Evolutionary conservation across 2,113 vertebrate genomes (phyloP).

Genomic region (Polypterus senegalus): DNA sequence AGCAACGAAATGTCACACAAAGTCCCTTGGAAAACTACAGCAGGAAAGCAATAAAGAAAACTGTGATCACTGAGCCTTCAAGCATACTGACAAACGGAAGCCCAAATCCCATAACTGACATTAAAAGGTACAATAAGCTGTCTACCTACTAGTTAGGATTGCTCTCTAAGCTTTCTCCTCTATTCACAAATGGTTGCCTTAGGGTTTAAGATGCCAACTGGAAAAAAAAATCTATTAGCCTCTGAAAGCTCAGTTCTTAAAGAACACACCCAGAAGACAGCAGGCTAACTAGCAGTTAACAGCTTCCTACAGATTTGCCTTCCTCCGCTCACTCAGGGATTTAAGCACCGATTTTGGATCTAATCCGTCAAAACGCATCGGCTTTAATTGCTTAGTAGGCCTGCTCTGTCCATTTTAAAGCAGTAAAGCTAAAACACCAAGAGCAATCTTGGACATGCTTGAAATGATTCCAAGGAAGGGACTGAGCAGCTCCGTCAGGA

Average conservation of each 20-base stretch:
- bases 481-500: no score
- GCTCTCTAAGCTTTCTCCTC: neutral
- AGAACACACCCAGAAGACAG: neutral
- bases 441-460: no score
- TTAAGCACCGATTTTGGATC: no score
- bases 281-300: constrained; percentile 1
- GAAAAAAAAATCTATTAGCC: neutral
- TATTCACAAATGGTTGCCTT: neutral
- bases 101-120: neutral
- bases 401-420: no score
- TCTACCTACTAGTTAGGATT: constrained; percentile 2
- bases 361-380: no score
- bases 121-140: constrained; percentile 1
- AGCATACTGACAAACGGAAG: neutral
- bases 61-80: neutral
- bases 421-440: no score
- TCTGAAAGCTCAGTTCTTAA: constrained; percentile 1
- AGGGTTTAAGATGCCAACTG: neutral
- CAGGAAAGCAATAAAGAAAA: neutral
- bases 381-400: no score
- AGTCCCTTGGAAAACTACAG: neutral
- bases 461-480: no score
- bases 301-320: neutral
- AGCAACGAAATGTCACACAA: neutral
- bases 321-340: neutral